phyloP scores from a whole-genome alignment of 37 sponge, comb jelly and placozoan species.

The Cliona cf. orientalis region DNA sequence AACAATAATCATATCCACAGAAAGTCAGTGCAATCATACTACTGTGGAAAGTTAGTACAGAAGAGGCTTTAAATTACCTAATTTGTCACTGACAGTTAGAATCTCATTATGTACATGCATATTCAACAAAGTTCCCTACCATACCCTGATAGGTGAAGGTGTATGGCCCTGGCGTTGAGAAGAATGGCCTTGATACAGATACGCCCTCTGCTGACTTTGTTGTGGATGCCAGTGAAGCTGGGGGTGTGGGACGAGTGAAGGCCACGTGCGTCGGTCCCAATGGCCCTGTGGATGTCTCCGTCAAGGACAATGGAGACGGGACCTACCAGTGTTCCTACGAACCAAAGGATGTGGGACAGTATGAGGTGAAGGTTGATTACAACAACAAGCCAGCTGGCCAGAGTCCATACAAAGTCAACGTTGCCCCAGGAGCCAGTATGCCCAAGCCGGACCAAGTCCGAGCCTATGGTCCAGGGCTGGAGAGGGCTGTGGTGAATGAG shows the following conservation, averaged over 20 bases:
- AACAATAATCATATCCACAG: neutral
- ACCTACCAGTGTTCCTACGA: slow-evolving; percentile 63
- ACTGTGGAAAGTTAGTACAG: no score
- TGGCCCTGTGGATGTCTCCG: slow-evolving; percentile 52
- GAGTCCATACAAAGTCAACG: slow-evolving; percentile 81
- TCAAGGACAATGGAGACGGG: slow-evolving; percentile 30
- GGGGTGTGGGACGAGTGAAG: slow-evolving; percentile 49
- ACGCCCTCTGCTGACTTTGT: slow-evolving; percentile 57
- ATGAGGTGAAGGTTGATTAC: slow-evolving; percentile 64
- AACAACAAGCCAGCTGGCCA: slow-evolving; percentile 51
- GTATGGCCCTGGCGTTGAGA: slow-evolving; percentile 71
- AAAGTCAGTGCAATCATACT: no score
- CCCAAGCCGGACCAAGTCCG: slow-evolving; percentile 69
- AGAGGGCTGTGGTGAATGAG: slow-evolving; percentile 56
- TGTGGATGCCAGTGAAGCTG: slow-evolving; percentile 52
- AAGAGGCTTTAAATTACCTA: slow-evolving; percentile 1
- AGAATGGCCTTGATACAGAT: slow-evolving; percentile 39
- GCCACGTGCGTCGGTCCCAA: slow-evolving; percentile 47
- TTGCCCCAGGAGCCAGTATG: slow-evolving; percentile 49
- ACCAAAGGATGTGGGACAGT: slow-evolving; percentile 51
- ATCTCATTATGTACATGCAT: slow-evolving; percentile 49
- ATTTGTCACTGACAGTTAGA: slow-evolving; percentile 29
- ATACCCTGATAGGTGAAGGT: slow-evolving; percentile 32
- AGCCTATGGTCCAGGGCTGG: slow-evolving; percentile 90
- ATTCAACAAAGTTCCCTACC: slow-evolving; percentile 46